phyloP scores from a whole-genome alignment of 2,888 invertebrate genomes.

The Andrena praecox region DNA sequence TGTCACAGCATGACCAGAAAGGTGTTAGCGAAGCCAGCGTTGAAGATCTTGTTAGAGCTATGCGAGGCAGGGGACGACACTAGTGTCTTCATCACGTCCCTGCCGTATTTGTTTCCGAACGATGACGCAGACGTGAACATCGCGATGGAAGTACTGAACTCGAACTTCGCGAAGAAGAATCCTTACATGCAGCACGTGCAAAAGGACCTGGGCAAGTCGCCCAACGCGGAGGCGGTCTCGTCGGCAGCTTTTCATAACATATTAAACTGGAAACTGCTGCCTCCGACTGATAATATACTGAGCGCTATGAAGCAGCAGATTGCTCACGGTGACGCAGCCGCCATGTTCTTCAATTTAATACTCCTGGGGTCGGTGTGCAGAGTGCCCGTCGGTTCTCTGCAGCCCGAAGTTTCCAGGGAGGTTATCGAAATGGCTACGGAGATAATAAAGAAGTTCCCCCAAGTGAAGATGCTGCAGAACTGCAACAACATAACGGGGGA shows the following conservation, averaged over 20 bases:
- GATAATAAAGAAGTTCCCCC: conserved; percentile 77
- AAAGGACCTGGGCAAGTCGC: conserved; percentile 69
- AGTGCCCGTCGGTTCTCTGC: conserved; percentile 78
- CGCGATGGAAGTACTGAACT: conserved; percentile 84
- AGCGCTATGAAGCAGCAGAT: conserved; percentile 77
- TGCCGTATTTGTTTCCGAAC: conserved; percentile 88
- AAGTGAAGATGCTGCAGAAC: conserved; percentile 70
- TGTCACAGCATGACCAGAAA: conserved; percentile 75
- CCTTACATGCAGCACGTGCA: conserved; percentile 77
- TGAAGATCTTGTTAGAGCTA: conserved; percentile 78
- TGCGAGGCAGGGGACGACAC: conserved; percentile 85
- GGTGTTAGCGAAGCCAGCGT: conserved; percentile 76
- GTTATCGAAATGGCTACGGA: conserved; percentile 80
- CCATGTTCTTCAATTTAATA: conserved; percentile 81
- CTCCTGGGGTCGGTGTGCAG: conserved; percentile 81
- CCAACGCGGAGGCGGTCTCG: conserved; percentile 75
- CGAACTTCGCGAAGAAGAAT: conserved; percentile 85
- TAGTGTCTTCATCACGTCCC: conserved; percentile 86
- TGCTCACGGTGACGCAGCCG: conserved; percentile 77
- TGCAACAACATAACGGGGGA: conserved; percentile 80
- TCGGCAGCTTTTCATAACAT: conserved; percentile 81
- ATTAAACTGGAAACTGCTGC: conserved; percentile 77
- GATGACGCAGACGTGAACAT: conserved; percentile 83
- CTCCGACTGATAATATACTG: conserved; percentile 76
- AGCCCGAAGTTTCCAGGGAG: conserved; percentile 74